phyloP scores from a whole-genome alignment of 2,797 vertebrate species.

The Etheostoma nigrum region DNA sequence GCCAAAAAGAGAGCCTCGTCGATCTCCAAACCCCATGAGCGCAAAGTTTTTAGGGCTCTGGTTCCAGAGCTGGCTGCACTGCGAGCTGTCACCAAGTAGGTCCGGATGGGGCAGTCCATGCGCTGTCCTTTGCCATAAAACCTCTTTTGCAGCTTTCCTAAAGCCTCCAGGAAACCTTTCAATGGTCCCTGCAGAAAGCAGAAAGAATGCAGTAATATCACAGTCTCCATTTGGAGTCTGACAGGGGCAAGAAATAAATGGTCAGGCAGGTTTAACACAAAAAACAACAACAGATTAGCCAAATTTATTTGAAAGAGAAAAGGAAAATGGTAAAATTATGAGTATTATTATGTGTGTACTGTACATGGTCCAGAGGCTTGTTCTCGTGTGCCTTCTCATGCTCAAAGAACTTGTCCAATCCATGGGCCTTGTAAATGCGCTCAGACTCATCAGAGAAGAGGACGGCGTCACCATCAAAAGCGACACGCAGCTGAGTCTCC shows the following conservation, averaged over 20 bases:
- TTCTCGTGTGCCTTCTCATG: constrained; percentile 93
- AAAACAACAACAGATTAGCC: neutral
- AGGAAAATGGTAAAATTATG: neutral
- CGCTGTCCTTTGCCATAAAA: constrained; percentile 78
- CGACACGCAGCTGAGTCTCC: constrained; percentile 92
- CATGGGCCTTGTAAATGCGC: constrained; percentile 92
- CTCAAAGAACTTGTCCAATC: constrained; percentile 94
- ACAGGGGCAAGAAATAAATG: neutral
- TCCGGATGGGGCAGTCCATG: constrained; percentile 91
- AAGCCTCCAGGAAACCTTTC: constrained; percentile 75
- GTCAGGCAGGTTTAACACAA: neutral
- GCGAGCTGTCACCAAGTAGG: constrained; percentile 94
- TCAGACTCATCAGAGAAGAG: constrained; percentile 97
- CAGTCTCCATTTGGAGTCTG: neutral
- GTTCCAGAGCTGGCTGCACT: constrained; percentile 94
- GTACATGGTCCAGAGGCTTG: constrained; percentile 93
- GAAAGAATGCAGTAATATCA: constrained; percentile 49
- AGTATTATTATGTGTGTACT: constrained; percentile 29
- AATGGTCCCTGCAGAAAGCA: constrained; percentile 73
- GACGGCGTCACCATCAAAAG: constrained; percentile 95
- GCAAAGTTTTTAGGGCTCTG: constrained; percentile 93
- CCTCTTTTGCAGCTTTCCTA: constrained; percentile 77
- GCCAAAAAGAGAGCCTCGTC: constrained; percentile 97
- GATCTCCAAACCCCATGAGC: constrained; percentile 95
- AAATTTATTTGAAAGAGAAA: neutral